These are phyloP conservation scores for Pagetopsis macropterus DNA, from an alignment of 2,797 vertebrate genomes.

Conservation along the genomic window DNA sequence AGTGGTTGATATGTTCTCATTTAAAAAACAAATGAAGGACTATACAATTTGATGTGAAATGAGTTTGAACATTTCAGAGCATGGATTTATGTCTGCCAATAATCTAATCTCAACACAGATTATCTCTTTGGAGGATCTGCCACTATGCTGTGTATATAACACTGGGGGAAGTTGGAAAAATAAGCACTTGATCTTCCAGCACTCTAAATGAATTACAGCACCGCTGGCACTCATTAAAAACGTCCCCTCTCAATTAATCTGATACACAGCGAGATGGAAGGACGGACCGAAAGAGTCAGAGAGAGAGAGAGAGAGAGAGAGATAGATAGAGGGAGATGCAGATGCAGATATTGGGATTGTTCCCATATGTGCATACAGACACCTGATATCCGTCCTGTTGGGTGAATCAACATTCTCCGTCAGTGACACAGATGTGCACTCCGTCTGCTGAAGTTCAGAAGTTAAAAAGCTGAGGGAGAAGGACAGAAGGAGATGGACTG, in stretches of 20 bases:
- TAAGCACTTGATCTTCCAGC: constrained; percentile 21
- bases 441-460: constrained; percentile 62
- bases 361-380: constrained; percentile 82
- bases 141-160: constrained; percentile 8
- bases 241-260: constrained; percentile 9
- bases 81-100: constrained; percentile 14
- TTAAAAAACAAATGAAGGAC: not conserved
- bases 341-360: constrained; percentile 66
- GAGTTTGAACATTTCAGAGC: constrained; percentile 2
- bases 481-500: constrained; percentile 57
- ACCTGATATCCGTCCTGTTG: constrained; percentile 79
- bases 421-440: constrained; percentile 74
- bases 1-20: not conserved
- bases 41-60: not conserved
- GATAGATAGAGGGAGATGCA: constrained; percentile 34
- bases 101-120: not conserved
- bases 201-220: constrained; percentile 32
- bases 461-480: constrained; percentile 51
- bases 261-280: constrained; percentile 34
- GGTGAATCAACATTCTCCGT: constrained; percentile 79
- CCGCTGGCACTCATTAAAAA: constrained; percentile 26
- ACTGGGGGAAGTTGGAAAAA: constrained; percentile 30
- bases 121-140: constrained; percentile 26
- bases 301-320: constrained; percentile 19
- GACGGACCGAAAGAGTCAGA: constrained; percentile 13